A percentile compares a stretch with the other conserved stretches of the same genome.
phyloP scores from a whole-genome alignment of 23 tunicate genomes.

The Ciona savignyi region DNA sequence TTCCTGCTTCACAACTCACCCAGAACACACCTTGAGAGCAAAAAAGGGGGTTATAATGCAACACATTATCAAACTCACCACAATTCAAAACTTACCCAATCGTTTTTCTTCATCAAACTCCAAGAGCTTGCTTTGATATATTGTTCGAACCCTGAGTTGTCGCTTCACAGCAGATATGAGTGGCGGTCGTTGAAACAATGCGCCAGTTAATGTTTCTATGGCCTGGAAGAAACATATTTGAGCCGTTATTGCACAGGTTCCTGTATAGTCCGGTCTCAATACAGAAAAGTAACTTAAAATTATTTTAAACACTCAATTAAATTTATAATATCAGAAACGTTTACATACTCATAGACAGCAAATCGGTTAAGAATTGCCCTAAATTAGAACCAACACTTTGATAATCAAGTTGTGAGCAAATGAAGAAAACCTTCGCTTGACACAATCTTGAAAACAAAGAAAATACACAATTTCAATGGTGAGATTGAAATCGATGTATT shows the following conservation, averaged over 20 bases:
- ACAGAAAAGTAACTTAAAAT: slow-evolving; percentile 4
- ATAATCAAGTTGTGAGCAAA: not conserved
- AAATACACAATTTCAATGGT: not conserved
- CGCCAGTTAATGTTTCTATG: slow-evolving; percentile 89
- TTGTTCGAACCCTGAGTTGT: slow-evolving; percentile 89
- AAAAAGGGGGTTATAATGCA: no score
- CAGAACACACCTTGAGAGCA: slow-evolving; percentile 80
- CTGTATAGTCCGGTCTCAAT: not conserved
- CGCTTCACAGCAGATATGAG: slow-evolving; percentile 97
- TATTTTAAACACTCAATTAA: not conserved
- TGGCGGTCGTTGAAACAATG: slow-evolving; percentile 97
- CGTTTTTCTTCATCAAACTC: slow-evolving; percentile 77
- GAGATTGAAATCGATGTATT: not conserved
- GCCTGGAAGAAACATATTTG: slow-evolving; percentile 41
- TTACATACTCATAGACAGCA: slow-evolving; percentile 7
- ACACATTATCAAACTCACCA: no score
- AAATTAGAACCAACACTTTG: not conserved
- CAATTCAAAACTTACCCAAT: slow-evolving; percentile 42
- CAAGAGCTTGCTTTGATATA: slow-evolving; percentile 88
- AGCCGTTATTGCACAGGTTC: not conserved
- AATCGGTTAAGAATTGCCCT: not conserved
- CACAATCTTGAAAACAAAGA: not conserved
- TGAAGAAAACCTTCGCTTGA: not conserved
- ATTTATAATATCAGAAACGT: slow-evolving; percentile 8
- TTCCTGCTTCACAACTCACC: slow-evolving; percentile 99